Percentiles rank a stretch among this genome's conserved stretches.
These are phyloP conservation scores for Scaptomyza pallida DNA, from an alignment of 1,140 invertebrate species.

Conservation along the genomic window DNA sequence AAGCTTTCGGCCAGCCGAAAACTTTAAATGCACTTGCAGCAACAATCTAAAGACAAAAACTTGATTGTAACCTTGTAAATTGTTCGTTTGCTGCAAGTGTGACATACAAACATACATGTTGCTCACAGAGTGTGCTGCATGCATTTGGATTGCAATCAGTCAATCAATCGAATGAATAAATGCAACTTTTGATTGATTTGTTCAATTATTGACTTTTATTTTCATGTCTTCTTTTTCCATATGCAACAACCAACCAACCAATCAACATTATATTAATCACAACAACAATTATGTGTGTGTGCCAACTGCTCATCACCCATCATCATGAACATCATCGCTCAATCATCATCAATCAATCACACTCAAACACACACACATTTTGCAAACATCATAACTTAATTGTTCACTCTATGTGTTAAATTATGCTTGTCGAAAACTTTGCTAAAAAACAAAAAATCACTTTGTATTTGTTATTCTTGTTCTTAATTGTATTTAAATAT, in stretches of 20 bases:
- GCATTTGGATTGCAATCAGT: slow-evolving; percentile 14
- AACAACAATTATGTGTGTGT: slow-evolving; percentile 8
- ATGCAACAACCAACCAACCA: slow-evolving; percentile 45
- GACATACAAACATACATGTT: neutral
- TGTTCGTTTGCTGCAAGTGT: slow-evolving; percentile 8
- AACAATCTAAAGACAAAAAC: neutral
- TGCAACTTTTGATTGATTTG: slow-evolving; percentile 20
- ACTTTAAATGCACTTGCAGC: slow-evolving; percentile 7
- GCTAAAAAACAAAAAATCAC: slow-evolving; percentile 1
- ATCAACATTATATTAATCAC: slow-evolving; percentile 25
- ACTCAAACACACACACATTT: neutral
- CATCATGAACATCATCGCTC: slow-evolving; percentile 40
- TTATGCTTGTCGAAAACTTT: slow-evolving; percentile 43
- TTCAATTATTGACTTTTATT: slow-evolving; percentile 49
- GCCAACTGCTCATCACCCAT: slow-evolving; percentile 24
- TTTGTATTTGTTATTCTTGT: slow-evolving; percentile 24
- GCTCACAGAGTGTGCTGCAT: slow-evolving; percentile 15
- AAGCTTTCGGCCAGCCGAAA: slow-evolving; percentile 4
- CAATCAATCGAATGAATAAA: slow-evolving; percentile 7
- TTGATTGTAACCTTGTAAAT: too few relatives aligned
- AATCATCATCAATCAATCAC: slow-evolving; percentile 45
- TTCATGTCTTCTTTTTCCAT: slow-evolving; percentile 58
- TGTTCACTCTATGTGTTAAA: slow-evolving; percentile 44
- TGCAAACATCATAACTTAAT: slow-evolving; percentile 6
- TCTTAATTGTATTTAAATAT: slow-evolving; percentile 18